A percentile compares a stretch with the other conserved stretches of the same genome.
phyloP scores from a whole-genome alignment of 2,113 vertebrate species.

The Corydoras sp. region DNA sequence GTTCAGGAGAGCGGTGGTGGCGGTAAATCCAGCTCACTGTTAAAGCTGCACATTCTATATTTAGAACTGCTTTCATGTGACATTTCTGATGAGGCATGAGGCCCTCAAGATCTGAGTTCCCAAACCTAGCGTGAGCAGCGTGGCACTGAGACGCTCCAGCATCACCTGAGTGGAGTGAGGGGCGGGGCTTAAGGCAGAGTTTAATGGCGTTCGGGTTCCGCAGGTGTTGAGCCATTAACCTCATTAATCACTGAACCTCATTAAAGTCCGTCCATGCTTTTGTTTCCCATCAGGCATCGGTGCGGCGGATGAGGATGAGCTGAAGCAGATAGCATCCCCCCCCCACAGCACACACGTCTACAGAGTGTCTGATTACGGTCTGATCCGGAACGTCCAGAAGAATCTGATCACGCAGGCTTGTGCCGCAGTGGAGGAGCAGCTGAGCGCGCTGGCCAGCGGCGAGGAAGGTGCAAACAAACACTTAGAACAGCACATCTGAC shows the following conservation, averaged over 20 bases:
- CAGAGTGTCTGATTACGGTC: conserved; percentile 75
- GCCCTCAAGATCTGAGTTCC: too few relatives aligned
- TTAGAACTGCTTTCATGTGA: too few relatives aligned
- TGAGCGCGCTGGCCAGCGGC: conserved; percentile 77
- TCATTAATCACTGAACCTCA: conserved; percentile 26
- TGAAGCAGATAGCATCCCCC: conserved; percentile 81
- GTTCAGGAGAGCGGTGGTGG: too few relatives aligned
- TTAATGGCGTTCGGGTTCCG: conserved; percentile 19
- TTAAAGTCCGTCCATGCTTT: conserved; percentile 5
- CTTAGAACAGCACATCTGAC: neutral
- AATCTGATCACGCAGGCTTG: conserved; percentile 83
- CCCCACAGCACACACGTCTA: conserved; percentile 79
- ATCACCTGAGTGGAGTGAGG: too few relatives aligned
- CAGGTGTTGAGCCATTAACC: conserved; percentile 25
- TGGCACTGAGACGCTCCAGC: too few relatives aligned
- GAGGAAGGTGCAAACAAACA: conserved; percentile 75
- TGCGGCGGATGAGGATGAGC: conserved; percentile 80
- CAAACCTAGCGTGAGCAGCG: too few relatives aligned
- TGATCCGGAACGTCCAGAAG: conserved; percentile 77
- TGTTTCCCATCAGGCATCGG: conserved; percentile 71
- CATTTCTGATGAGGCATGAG: too few relatives aligned
- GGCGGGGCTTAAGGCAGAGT: too few relatives aligned
- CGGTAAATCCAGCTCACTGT: neutral
- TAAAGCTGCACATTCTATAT: neutral
- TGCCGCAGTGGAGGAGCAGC: conserved; percentile 80